phyloP scores from a whole-genome alignment of 2,888 invertebrate genomes.

The Drosophila parthenogenetica region DNA sequence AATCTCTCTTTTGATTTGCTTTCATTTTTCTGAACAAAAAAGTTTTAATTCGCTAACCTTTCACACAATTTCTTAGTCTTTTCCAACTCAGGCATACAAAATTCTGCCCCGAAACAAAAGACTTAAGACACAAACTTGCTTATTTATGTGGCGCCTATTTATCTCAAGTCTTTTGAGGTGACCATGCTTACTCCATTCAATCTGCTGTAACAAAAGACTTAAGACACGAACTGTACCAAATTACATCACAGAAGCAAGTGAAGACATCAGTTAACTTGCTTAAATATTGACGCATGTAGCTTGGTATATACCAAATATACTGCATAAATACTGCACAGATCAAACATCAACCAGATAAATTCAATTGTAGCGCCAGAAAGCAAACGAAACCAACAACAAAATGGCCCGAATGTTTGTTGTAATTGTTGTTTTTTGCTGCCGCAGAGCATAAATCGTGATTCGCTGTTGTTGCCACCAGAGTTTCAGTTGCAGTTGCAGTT shows the following conservation, averaged over 20 bases:
- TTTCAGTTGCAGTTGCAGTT: constrained; percentile 33
- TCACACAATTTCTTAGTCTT: too few species aligned
- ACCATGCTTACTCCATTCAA: neutral
- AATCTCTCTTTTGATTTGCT: neutral
- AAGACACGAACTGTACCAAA: constrained; percentile 53
- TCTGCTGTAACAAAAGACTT: constrained; percentile 60
- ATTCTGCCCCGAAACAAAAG: constrained; percentile 32
- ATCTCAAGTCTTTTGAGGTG: neutral
- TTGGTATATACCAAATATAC: constrained; percentile 21
- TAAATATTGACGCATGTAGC: constrained; percentile 27
- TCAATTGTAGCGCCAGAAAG: constrained; percentile 44
- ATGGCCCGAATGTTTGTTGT: constrained; percentile 33
- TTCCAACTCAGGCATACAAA: too few species aligned
- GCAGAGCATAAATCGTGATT: constrained; percentile 51
- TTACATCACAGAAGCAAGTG: constrained; percentile 15
- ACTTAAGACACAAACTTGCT: constrained; percentile 46
- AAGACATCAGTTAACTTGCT: constrained; percentile 28
- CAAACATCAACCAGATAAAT: constrained; percentile 42
- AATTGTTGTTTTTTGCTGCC: constrained; percentile 35
- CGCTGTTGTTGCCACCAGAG: constrained; percentile 30
- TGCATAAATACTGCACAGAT: constrained; percentile 36
- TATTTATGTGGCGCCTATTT: too few species aligned
- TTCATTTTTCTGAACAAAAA: too few species aligned
- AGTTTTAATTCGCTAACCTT: too few species aligned
- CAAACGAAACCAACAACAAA: constrained; percentile 28